These are phyloP conservation scores for Momotus momota DNA, from an alignment of 2,797 vertebrate genomes.

Conservation along the genomic window DNA sequence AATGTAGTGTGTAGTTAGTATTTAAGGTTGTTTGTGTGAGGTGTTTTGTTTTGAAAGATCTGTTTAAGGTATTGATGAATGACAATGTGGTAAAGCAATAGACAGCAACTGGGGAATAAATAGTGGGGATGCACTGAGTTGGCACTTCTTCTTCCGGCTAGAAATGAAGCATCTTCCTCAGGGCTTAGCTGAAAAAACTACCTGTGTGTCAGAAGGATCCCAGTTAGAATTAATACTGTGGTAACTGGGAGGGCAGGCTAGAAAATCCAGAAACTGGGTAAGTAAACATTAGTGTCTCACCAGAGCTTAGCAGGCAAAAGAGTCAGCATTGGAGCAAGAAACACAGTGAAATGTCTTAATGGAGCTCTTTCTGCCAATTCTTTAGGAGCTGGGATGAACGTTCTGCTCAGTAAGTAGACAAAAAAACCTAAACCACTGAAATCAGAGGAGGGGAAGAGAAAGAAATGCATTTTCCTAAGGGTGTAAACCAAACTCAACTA, in stretches of 20 bases:
- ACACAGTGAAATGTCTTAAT: background rate
- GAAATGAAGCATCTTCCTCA: background rate
- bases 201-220: background rate
- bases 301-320: background rate
- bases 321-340: background rate
- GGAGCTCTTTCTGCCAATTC: background rate
- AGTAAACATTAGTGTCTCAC: background rate
- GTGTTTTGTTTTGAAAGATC: background rate
- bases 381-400: background rate
- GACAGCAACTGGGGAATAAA: background rate
- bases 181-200: background rate
- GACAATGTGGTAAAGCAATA: background rate
- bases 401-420: background rate
- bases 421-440: background rate
- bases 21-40: background rate
- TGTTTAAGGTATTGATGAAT: background rate
- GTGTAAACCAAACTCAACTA: background rate
- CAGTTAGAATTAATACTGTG: background rate
- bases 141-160: background rate
- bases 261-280: background rate
- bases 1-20: background rate
- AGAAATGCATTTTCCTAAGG: background rate
- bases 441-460: background rate
- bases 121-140: rapidly evolving
- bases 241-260: background rate